Evolutionary conservation across 2,113 vertebrate genomes (phyloP).

Genomic region (Jaculus jaculus): DNA sequence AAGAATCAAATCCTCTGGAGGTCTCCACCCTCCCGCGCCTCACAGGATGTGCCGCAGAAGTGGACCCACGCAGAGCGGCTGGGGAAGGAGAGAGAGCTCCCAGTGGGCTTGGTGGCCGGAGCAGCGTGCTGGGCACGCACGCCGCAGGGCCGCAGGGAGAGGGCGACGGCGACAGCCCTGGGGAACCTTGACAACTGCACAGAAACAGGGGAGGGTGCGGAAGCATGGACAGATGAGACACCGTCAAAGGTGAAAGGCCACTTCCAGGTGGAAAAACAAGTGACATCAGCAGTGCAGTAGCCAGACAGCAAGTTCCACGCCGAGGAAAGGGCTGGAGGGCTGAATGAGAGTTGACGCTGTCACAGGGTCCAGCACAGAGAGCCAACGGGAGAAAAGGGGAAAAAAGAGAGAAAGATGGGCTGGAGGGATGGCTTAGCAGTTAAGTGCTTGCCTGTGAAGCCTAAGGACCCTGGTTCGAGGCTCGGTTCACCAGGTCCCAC

Average conservation of each 20-base stretch:
- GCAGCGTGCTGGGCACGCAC: not conserved
- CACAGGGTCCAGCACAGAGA: not conserved
- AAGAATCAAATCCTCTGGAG: not conserved
- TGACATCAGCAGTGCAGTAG: not conserved
- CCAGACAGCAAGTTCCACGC: not conserved
- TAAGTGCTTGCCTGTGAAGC: no score
- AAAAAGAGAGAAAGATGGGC: no score
- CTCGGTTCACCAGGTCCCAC: no score
- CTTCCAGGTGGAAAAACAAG: not conserved
- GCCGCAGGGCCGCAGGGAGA: not conserved
- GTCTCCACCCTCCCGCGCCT: fast-evolving
- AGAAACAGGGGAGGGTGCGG: not conserved
- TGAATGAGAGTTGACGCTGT: fast-evolving
- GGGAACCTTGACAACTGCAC: not conserved
- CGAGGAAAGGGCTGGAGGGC: not conserved
- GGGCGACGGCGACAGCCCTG: fast-evolving
- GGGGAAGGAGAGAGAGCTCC: not conserved
- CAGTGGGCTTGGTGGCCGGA: not conserved
- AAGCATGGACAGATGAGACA: not conserved
- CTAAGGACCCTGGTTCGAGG: no score
- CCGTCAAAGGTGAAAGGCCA: no score
- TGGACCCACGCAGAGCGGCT: not conserved
- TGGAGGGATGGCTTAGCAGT: no score
- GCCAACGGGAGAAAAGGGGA: not conserved
- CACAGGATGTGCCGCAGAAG: not conserved